Evolutionary conservation across 2,797 vertebrate genomes (phyloP).

Genomic region (Orestias chungarensis): DNA sequence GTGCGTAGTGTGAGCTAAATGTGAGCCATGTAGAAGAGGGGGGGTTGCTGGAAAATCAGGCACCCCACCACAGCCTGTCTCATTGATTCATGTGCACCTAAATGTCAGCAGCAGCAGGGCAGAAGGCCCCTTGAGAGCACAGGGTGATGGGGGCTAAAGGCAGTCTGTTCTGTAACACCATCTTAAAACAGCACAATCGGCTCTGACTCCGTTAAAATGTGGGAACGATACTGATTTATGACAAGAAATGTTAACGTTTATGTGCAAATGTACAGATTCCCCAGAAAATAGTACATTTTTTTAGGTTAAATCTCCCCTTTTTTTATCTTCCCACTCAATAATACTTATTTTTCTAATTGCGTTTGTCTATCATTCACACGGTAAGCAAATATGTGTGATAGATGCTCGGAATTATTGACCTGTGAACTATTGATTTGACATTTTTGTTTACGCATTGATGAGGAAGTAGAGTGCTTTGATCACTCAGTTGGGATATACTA

Average conservation of each 20-base stretch:
- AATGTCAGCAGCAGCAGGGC: conserved; percentile 77
- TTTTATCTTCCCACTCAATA: conserved; percentile 11
- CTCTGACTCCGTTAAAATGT: conserved; percentile 35
- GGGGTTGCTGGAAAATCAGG: conserved; percentile 48
- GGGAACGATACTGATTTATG: conserved; percentile 39
- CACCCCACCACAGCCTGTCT: conserved; percentile 60
- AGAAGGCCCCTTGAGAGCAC: conserved; percentile 60
- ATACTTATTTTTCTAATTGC: conserved; percentile 31
- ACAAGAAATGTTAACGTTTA: conserved; percentile 13
- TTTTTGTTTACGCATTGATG: conserved; percentile 75
- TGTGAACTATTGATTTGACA: conserved; percentile 72
- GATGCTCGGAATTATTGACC: conserved; percentile 73
- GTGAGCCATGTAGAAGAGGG: conserved; percentile 43
- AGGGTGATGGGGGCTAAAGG: conserved; percentile 59
- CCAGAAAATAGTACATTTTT: background rate
- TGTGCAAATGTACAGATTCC: background rate
- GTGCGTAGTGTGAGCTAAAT: conserved; percentile 47
- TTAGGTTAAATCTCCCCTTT: background rate
- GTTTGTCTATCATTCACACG: conserved; percentile 23
- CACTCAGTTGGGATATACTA: conserved; percentile 58
- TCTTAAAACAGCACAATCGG: conserved; percentile 56
- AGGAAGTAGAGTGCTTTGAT: conserved; percentile 73
- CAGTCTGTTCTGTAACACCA: conserved; percentile 36
- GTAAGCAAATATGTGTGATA: conserved; percentile 68
- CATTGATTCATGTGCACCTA: conserved; percentile 80